phyloP scores from a whole-genome alignment of 2,113 vertebrate species.

The Myrmecophaga tridactyla region DNA sequence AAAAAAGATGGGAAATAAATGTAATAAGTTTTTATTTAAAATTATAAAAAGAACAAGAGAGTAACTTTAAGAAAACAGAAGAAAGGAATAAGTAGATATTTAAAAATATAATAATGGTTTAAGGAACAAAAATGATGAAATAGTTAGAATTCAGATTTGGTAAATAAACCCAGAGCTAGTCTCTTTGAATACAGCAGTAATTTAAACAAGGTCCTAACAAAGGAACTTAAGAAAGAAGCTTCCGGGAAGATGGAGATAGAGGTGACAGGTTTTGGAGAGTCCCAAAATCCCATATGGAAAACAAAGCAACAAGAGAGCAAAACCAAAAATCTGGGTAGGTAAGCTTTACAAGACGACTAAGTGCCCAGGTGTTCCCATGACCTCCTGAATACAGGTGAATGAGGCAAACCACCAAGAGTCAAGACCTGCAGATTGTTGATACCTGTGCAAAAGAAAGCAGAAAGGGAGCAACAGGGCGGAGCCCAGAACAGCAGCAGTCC shows the following conservation, averaged over 20 bases:
- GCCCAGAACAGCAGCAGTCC: not conserved
- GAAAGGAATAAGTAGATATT: not conserved
- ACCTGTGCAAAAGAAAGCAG: no score
- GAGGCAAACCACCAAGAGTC: not conserved
- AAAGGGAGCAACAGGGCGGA: no score
- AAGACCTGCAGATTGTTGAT: not conserved
- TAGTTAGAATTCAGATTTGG: not conserved
- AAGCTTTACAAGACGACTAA: not conserved
- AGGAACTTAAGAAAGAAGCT: not conserved
- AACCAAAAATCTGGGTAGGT: not conserved
- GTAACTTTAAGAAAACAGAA: conserved; percentile 17
- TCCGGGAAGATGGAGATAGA: not conserved
- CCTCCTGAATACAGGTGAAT: not conserved
- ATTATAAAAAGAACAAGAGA: not conserved
- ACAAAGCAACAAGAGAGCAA: not conserved
- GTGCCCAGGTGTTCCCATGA: not conserved
- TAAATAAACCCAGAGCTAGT: not conserved
- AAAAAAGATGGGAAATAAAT: not conserved
- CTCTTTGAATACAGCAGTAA: not conserved
- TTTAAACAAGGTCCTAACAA: not conserved
- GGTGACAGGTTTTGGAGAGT: not conserved
- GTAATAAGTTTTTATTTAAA: not conserved
- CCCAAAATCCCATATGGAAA: not conserved
- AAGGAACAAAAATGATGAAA: not conserved
- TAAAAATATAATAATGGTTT: not conserved